Base-by-base conservation (phyloP, 2,888 invertebrate species). In the Sphinx pinastri region DNA sequence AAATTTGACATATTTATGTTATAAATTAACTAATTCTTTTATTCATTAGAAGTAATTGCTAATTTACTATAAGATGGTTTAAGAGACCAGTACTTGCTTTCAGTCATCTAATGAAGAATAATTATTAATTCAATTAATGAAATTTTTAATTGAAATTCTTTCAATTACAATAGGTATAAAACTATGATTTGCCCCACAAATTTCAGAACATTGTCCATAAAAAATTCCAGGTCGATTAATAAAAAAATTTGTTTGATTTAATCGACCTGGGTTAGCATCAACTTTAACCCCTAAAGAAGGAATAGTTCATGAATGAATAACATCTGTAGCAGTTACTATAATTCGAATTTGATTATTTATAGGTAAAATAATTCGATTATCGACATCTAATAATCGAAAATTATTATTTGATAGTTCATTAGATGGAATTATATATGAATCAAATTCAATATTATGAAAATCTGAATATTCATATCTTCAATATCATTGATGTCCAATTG, bases 161-260 rank as follows among this genome's bases (percentile, higher is more conserved):
- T 96, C 95, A 81, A 96, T 87, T 72, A 95, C 94, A 95, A 97
- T 96, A 51, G 96, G 97, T 91, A 97, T 97, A 95, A 97, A 97
- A 72, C 96, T 96, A 87, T 97, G 97, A 86, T 97, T 97, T 69
- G 95, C 95, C 0, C 97, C 97, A 91, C 97, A 97, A 93, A 97
- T 97, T 95, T 97, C 97, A 78, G 97, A 97, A 86, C 97, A 97
- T 95, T 97, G 96, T 0, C 97, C 96, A 89, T 90, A 97, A 88
- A 94, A 96, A 84, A 96, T 79, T 59, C 96, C 96, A 0, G 96
- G 94, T 2, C 95, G 95, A 76, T 95, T 95, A 79, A 95, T 93
- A 79, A 91, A 91, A 86, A 96, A 95, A 79, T 91, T 95, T 82
- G 90, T 93, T 95, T 96, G 95, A 79, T 96, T 96, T 86, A 96